A percentile compares a stretch with the other conserved stretches of the same genome.
These are phyloP conservation scores for Otolemur garnettii DNA, from an alignment of 2,113 vertebrate genomes.

Conservation along the genomic window DNA sequence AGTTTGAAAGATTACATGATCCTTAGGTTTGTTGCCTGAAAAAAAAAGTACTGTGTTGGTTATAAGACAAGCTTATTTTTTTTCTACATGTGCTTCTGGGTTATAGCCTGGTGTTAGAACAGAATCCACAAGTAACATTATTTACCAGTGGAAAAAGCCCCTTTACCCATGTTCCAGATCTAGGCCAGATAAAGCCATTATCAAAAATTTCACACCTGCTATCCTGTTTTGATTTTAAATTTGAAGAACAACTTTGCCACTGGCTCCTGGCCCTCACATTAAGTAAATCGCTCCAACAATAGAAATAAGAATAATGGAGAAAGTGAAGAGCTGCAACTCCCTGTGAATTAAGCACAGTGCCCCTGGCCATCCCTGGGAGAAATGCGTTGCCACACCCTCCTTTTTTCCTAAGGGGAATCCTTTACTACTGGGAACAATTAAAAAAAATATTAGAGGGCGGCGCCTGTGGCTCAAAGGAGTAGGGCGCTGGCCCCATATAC, in stretches of 20 bases:
- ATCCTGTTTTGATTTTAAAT: conserved; percentile 61
- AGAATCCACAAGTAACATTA: neutral
- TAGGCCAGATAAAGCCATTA: conserved; percentile 19
- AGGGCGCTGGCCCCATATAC: too few relatives aligned
- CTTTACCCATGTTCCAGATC: conserved; percentile 20
- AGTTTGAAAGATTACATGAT: neutral
- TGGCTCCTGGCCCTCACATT: conserved; percentile 52
- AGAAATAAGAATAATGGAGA: conserved; percentile 19
- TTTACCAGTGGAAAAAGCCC: neutral
- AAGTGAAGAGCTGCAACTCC: conserved; percentile 28
- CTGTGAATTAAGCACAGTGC: neutral
- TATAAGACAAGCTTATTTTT: neutral
- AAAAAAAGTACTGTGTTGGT: neutral
- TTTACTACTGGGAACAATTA: neutral
- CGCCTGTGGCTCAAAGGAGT: too few relatives aligned
- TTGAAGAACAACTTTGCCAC: neutral
- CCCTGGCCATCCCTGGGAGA: neutral
- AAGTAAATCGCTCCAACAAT: conserved; percentile 33
- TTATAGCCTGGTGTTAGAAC: neutral
- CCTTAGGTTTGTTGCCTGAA: neutral
- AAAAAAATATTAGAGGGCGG: neutral
- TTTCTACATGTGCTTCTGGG: neutral
- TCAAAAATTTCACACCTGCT: conserved; percentile 58
- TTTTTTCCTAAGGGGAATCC: neutral
- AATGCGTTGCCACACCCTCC: neutral